phyloP scores from a whole-genome alignment of 37 sponge, comb jelly and placozoan species.

The Agelas oroides region DNA sequence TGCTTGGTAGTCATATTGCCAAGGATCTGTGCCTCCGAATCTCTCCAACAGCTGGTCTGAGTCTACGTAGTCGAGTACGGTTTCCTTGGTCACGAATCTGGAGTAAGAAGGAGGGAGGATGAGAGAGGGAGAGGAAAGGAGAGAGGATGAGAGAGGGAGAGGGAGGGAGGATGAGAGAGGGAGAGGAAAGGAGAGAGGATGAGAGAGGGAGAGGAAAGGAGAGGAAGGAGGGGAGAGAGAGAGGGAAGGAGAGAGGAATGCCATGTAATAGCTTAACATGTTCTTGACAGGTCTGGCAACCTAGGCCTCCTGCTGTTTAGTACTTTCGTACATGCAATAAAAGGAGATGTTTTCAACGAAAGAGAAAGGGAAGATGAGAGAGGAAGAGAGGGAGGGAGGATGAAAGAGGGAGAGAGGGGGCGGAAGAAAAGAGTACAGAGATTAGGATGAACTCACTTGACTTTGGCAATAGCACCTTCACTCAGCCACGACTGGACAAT shows the following conservation, averaged over 20 bases:
- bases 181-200: too few relatives aligned
- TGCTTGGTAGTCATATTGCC: slow-evolving; percentile 58
- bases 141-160: too few relatives aligned
- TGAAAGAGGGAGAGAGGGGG: too few relatives aligned
- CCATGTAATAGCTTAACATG: too few relatives aligned
- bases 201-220: not conserved
- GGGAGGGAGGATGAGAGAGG: not conserved
- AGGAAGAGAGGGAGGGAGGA: not conserved
- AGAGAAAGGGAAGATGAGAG: not conserved
- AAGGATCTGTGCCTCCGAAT: slow-evolving; percentile 81
- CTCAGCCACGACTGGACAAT: slow-evolving; percentile 83
- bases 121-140: too few relatives aligned
- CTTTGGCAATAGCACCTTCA: slow-evolving; percentile 63
- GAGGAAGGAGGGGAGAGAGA: too few relatives aligned
- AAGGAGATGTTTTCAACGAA: too few relatives aligned
- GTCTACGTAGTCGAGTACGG: slow-evolving; percentile 58
- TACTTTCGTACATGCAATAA: too few relatives aligned
- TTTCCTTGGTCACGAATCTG: slow-evolving; percentile 80
- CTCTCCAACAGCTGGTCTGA: slow-evolving; percentile 64
- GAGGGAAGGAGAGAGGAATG: too few relatives aligned
- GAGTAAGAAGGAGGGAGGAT: not conserved
- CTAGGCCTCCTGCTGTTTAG: too few relatives aligned
- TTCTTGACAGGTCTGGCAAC: too few relatives aligned
- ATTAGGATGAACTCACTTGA: slow-evolving; percentile 60
- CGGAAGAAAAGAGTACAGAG: too few relatives aligned